A percentile compares a stretch with the other conserved stretches of the same genome.
phyloP scores from a whole-genome alignment of 2,888 invertebrate species.

The Phrixothrix hirtus region DNA sequence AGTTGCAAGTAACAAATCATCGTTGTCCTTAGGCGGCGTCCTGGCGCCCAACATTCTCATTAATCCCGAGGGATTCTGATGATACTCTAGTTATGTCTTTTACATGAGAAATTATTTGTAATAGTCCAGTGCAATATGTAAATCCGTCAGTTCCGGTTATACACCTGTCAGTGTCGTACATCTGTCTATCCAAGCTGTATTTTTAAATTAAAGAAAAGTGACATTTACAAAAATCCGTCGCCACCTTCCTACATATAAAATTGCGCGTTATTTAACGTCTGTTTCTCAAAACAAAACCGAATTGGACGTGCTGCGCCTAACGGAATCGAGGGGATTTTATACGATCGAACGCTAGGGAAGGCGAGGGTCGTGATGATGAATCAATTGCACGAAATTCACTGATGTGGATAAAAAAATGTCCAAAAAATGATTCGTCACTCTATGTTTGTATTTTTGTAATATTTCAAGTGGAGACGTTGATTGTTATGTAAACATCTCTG shows the following conservation, averaged over 20 bases:
- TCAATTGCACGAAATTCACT: slow-evolving; percentile 11
- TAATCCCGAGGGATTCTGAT: slow-evolving; percentile 14
- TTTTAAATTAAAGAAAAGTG: not conserved
- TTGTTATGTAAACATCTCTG: slow-evolving; percentile 7
- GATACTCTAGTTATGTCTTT: slow-evolving; percentile 9
- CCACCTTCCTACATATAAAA: too few species aligned
- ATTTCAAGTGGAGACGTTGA: not conserved
- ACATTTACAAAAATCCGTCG: slow-evolving; percentile 1
- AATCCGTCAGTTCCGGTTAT: too few species aligned
- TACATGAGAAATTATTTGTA: slow-evolving; percentile 3
- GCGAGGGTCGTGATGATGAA: slow-evolving; percentile 19
- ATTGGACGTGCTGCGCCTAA: slow-evolving; percentile 12
- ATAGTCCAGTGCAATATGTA: not conserved
- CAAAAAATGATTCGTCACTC: slow-evolving; percentile 13
- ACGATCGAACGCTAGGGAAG: not conserved
- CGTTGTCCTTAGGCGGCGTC: slow-evolving; percentile 17
- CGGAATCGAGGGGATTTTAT: slow-evolving; percentile 3
- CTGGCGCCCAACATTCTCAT: slow-evolving; percentile 19
- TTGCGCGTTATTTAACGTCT: not conserved
- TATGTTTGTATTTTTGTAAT: slow-evolving; percentile 7
- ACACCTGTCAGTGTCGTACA: too few species aligned
- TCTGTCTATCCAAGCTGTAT: too few species aligned
- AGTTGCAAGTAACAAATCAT: slow-evolving; percentile 19
- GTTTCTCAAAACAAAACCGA: slow-evolving; percentile 5
- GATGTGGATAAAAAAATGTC: slow-evolving; percentile 6